Conservation (phyloP, 2,797 vertebrate genomes). For the Melanotaenia trifasciata region DNA sequence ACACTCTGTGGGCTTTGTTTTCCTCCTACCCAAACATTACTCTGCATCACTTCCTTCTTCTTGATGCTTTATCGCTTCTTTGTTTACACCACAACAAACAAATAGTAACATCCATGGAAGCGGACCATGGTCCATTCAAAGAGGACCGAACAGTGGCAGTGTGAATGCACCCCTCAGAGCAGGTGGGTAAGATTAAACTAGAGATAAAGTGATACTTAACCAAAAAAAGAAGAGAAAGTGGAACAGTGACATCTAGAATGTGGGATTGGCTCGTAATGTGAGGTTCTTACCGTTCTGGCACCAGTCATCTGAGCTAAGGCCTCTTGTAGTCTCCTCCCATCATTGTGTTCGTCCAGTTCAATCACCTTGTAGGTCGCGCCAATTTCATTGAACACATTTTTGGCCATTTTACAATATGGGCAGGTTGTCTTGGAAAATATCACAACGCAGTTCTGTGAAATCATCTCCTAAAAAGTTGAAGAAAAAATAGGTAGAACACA, state of each 20-base stretch:
- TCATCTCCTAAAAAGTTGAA: conserved; percentile 83
- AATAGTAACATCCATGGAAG: too few relatives aligned
- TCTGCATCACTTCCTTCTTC: too few relatives aligned
- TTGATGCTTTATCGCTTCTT: too few relatives aligned
- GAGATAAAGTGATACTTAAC: background rate
- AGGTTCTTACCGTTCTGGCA: conserved; percentile 88
- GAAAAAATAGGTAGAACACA: background rate
- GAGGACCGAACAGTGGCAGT: too few relatives aligned
- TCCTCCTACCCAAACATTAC: too few relatives aligned
- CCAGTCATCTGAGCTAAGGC: conserved; percentile 90
- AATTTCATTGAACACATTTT: conserved; percentile 91
- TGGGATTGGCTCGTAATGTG: too few relatives aligned
- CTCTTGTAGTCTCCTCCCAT: conserved; percentile 89
- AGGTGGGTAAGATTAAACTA: background rate
- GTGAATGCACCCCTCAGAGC: background rate
- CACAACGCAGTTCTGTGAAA: conserved; percentile 93
- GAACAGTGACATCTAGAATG: background rate
- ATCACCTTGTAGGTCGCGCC: conserved; percentile 89
- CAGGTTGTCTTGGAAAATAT: conserved; percentile 98
- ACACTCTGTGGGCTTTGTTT: too few relatives aligned
- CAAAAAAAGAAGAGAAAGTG: background rate
- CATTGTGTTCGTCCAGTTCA: conserved; percentile 89
- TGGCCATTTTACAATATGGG: conserved; percentile 93
- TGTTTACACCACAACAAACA: too few relatives aligned
- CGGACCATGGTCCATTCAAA: too few relatives aligned